These are phyloP conservation scores for Musca vetustissima DNA, from an alignment of 1,140 invertebrate species.

Conservation along the genomic window DNA sequence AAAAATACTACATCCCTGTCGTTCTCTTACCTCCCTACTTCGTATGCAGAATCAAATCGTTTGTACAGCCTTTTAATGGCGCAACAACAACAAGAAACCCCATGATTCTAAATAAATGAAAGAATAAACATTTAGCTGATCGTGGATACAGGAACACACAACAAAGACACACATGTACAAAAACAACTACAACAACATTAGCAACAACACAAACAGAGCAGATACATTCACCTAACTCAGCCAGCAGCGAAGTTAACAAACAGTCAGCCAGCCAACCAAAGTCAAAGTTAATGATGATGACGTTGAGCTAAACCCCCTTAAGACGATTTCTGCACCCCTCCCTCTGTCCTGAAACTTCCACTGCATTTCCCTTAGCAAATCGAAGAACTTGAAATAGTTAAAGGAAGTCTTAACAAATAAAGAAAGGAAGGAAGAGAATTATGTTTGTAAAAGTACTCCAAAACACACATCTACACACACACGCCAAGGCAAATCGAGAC, in stretches of 20 bases:
- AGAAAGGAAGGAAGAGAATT: slow-evolving; percentile 19
- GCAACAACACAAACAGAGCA: not conserved
- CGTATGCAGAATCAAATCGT: too few species aligned
- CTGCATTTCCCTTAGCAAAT: not conserved
- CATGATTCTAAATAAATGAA: too few species aligned
- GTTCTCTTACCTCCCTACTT: too few species aligned
- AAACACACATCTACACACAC: slow-evolving; percentile 1
- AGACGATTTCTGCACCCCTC: not conserved
- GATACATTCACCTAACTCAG: not conserved
- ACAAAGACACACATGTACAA: not conserved
- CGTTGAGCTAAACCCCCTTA: slow-evolving; percentile 1
- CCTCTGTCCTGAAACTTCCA: not conserved
- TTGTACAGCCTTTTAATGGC: too few species aligned
- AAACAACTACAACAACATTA: not conserved
- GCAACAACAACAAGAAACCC: too few species aligned
- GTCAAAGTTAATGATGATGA: slow-evolving; percentile 16
- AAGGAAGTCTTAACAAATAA: slow-evolving; percentile 19
- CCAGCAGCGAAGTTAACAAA: too few species aligned
- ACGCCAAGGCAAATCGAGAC: not conserved
- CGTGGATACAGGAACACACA: not conserved
- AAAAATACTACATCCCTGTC: too few species aligned
- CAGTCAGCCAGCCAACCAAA: not conserved
- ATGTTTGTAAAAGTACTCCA: not conserved
- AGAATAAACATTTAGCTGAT: slow-evolving; percentile 14
- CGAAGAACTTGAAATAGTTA: not conserved